A percentile compares a stretch with the other conserved stretches of the same genome.
These are phyloP conservation scores for Lophotriccus pileatus DNA, from an alignment of 2,797 vertebrate species.

Conservation along the genomic window DNA sequence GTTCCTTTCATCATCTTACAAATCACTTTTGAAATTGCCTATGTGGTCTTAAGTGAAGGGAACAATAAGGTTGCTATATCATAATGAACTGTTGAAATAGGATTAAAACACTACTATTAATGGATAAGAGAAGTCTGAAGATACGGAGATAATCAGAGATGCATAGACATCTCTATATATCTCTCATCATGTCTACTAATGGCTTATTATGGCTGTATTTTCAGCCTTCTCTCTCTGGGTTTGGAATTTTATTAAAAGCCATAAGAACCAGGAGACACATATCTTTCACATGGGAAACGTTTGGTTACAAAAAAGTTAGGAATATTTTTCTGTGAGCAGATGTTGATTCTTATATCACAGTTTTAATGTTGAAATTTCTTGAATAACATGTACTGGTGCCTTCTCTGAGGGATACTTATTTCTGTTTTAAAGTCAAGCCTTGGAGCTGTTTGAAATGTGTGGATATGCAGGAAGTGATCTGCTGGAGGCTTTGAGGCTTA, in stretches of 20 bases:
- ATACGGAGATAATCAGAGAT: background rate
- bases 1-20: background rate
- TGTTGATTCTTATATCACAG: background rate
- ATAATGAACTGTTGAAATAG: background rate
- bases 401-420: background rate
- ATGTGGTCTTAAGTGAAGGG: background rate
- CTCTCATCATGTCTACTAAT: background rate
- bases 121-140: background rate
- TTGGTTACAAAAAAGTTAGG: background rate
- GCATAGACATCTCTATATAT: rapidly evolving
- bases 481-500: background rate
- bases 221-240: background rate
- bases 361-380: background rate
- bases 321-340: background rate
- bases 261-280: background rate
- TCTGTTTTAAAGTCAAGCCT: background rate
- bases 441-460: background rate
- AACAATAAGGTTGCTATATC: background rate
- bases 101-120: background rate
- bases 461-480: background rate
- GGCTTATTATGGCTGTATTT: background rate
- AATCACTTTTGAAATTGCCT: background rate
- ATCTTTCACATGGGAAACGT: background rate
- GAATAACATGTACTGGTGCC: background rate
- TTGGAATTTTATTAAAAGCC: background rate